Evolutionary conservation across 2,113 vertebrate genomes (phyloP).

Genomic region (Trogon melanurus): DNA sequence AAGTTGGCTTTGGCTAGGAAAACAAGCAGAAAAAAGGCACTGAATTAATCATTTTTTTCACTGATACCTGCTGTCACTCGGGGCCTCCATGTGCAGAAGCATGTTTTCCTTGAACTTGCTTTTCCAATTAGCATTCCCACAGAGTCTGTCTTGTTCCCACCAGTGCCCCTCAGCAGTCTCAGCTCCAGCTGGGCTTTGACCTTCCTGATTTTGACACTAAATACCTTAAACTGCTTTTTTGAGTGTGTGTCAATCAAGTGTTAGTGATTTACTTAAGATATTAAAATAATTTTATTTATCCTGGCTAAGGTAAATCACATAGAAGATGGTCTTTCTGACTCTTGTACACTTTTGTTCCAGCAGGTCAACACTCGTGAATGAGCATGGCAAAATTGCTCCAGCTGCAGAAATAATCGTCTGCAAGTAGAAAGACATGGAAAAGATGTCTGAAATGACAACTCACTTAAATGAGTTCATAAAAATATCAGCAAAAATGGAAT

Average conservation of each 20-base stretch:
- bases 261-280: not conserved
- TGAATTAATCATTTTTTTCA: not conserved
- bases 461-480: not conserved
- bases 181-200: not conserved
- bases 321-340: not conserved
- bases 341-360: not conserved
- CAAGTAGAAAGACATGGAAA: not conserved
- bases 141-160: not conserved
- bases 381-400: not conserved
- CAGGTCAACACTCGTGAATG: not conserved
- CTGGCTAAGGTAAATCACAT: not conserved
- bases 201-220: not conserved
- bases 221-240: not conserved
- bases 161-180: rapidly evolving
- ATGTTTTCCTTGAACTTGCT: not conserved
- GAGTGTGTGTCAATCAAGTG: not conserved
- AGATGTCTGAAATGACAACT: not conserved
- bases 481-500: not conserved
- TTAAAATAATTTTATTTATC: not conserved
- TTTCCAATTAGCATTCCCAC: not conserved
- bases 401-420: not conserved
- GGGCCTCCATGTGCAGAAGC: not conserved
- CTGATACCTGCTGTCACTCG: not conserved
- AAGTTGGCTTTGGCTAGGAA: not conserved
- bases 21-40: not conserved